Base-by-base conservation (phyloP, 2,888 invertebrate genomes). In the Agrotis ipsilon region DNA sequence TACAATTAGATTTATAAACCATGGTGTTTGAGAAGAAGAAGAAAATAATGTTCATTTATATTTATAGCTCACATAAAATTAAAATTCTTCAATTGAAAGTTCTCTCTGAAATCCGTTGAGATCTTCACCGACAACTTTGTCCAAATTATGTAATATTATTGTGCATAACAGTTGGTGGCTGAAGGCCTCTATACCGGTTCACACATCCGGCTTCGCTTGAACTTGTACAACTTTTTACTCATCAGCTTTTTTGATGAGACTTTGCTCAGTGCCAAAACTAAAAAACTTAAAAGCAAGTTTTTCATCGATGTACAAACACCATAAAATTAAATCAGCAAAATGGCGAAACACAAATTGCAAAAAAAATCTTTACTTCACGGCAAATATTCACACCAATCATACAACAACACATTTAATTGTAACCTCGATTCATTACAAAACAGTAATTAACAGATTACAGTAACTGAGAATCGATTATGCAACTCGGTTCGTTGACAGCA, bases 181-280 rank as follows among this genome's bases (percentile, higher is more conserved):
- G 68, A 77, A 82, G 72, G 79, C 66, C 69, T 77, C 72, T 72
- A 79, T 77, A 87, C 86, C 80, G 85, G 86, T 87, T 83, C 67
- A 61, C 59, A 69, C 75, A 84, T 86, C 83, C 82, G 80, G 76
- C 80, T 79, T 70, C 61, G 61, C 52, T 70, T 76, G 66, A 80
- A 81, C 75, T 70, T 79, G 72, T 74, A 66, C 68, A 76, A 71
- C 72, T 68, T 84, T 78, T 75, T 74, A 49, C n/a, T 61, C 45
- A 14, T 43, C 24, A 19, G 16, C 24, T 65, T 75, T 78, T 73
- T 70, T 68, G 16, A 52, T 54, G 21, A 65, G 55, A 54, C 61
- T 74, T 71, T 18, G 57, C 48, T 43, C 48, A 1, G 14, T 54
- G 32, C 19, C 62, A 0, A 0, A 24, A 2, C 0, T n/a, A 52